Conservation (phyloP, 1,140 invertebrate genomes). For the Marisa cornuarietis region DNA sequence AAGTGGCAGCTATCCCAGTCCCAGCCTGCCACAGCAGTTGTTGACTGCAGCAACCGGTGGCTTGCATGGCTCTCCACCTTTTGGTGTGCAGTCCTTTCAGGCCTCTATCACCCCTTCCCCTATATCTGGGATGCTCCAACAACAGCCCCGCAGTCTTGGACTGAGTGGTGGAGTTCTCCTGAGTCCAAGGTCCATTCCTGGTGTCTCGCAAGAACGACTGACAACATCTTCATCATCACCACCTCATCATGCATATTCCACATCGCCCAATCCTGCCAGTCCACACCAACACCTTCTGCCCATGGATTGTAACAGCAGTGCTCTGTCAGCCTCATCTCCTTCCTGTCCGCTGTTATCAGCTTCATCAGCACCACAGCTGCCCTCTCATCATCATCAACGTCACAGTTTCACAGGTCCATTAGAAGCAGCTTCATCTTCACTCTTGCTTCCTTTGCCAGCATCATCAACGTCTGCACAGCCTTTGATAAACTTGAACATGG, state of each 20-base stretch:
- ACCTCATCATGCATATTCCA: background rate
- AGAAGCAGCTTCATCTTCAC: constrained; percentile 18
- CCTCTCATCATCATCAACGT: constrained; percentile 14
- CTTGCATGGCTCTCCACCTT: too few species aligned
- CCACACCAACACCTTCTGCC: constrained; percentile 14
- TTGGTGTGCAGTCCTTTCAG: too few species aligned
- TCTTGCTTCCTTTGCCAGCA: constrained; percentile 19
- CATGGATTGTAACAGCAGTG: constrained; percentile 10
- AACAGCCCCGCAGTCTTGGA: too few species aligned
- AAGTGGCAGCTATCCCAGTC: constrained; percentile 19
- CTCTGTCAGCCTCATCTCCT: background rate
- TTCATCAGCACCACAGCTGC: constrained; percentile 9
- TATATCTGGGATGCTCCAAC: too few species aligned
- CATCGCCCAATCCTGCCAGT: background rate
- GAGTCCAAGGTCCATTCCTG: constrained; percentile 14
- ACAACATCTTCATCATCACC: background rate
- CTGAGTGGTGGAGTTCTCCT: background rate
- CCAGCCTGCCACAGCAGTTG: constrained; percentile 4
- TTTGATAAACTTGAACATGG: background rate
- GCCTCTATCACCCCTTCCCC: too few species aligned
- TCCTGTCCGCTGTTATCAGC: background rate
- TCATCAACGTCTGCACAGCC: constrained; percentile 7
- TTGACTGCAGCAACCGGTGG: too few species aligned
- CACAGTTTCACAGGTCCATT: constrained; percentile 14
- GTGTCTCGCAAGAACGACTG: constrained; percentile 5